Evolutionary conservation across 2,797 vertebrate genomes (phyloP).

Genomic region (Gymnothorax javanicus): DNA sequence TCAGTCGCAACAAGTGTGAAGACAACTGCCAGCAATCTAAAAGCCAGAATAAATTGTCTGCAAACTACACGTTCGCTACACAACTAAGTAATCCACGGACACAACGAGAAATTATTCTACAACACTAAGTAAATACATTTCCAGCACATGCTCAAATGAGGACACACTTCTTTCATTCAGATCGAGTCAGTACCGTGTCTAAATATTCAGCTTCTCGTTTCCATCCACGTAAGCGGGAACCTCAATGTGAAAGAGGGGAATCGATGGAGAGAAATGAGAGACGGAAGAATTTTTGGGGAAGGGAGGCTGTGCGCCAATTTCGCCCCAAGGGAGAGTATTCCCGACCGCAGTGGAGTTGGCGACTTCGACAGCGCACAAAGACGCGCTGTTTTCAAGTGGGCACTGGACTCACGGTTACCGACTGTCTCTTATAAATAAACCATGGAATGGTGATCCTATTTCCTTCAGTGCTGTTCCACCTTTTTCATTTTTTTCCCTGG

Average conservation of each 20-base stretch:
- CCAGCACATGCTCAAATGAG: not conserved
- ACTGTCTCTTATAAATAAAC: constrained; percentile 13
- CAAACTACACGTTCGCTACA: not conserved
- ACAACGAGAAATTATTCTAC: not conserved
- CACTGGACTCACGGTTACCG: constrained; percentile 4
- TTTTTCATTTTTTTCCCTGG: not conserved
- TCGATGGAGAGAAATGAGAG: constrained; percentile 19
- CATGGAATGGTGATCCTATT: not conserved
- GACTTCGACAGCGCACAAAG: not conserved
- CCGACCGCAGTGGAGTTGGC: constrained; percentile 16
- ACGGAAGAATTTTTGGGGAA: constrained; percentile 2
- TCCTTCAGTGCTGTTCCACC: not conserved
- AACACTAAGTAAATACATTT: not conserved
- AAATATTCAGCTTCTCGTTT: not conserved
- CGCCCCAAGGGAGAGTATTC: not conserved
- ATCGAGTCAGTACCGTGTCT: not conserved
- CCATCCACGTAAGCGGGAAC: not conserved
- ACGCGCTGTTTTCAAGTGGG: not conserved
- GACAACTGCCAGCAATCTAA: not conserved
- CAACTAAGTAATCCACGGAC: not conserved
- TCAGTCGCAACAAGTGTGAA: not conserved
- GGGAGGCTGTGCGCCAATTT: not conserved
- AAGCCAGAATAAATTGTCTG: not conserved
- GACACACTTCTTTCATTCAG: not conserved
- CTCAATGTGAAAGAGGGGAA: not conserved